Conservation (phyloP, 2,888 invertebrate genomes). For the Lissocephala sabroskyi region DNA sequence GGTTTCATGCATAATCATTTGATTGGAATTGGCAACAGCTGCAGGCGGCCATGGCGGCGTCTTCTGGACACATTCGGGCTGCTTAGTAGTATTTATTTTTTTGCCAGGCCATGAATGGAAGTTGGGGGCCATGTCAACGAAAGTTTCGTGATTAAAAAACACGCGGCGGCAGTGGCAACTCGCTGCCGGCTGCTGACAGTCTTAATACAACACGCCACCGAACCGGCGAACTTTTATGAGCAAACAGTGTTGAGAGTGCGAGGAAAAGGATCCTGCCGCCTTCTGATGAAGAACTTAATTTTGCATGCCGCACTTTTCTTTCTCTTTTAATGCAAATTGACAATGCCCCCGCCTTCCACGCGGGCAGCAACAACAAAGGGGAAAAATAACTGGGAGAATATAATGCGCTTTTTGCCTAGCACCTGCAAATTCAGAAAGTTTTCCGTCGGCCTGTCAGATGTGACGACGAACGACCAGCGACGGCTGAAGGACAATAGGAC, state of each 20-base stretch:
- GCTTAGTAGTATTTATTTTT: neutral
- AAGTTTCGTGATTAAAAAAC: conserved; percentile 3
- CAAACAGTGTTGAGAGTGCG: conserved; percentile 2
- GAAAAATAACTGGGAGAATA: neutral
- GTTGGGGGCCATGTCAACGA: conserved; percentile 1
- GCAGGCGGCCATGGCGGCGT: conserved; percentile 9
- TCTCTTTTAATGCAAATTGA: conserved; percentile 23
- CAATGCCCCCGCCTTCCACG: too few relatives aligned
- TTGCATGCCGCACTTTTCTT: conserved; percentile 15
- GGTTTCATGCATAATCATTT: conserved; percentile 52
- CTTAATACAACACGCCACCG: conserved; percentile 39
- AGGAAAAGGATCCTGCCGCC: neutral
- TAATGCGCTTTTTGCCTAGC: neutral
- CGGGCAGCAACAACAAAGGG: conserved; percentile 4
- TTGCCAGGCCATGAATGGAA: neutral
- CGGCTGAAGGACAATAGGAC: neutral
- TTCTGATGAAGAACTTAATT: conserved; percentile 22
- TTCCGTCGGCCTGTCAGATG: neutral
- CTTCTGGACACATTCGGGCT: too few relatives aligned
- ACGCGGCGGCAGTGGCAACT: neutral
- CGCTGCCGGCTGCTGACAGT: conserved; percentile 40
- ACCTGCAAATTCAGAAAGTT: conserved; percentile 3
- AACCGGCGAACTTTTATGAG: conserved; percentile 17
- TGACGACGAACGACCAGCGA: too few relatives aligned
- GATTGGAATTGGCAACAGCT: conserved; percentile 62